Base-by-base conservation (phyloP, 2,888 invertebrate species). In the Criorhina ranunculi region DNA sequence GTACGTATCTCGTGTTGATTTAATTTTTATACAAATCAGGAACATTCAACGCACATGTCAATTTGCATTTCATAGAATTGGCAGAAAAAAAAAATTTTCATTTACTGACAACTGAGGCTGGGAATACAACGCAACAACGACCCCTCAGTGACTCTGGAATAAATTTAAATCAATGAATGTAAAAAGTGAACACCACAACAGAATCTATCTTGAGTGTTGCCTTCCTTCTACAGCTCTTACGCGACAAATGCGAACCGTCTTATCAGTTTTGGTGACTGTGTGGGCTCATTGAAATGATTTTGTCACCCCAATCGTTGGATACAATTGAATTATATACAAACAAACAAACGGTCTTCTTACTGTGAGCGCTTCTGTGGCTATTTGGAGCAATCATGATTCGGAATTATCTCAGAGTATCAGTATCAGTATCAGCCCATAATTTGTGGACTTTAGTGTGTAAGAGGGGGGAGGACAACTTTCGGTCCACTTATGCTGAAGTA, bases 81-180 rank as follows among this genome's bases (percentile, higher is more conserved):
- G 11, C 9, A 55, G 42, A 57, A 70, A 44, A 12, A 42, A 17
- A 12, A 44, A 17, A 11, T 4, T 37, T 33, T 46, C 46, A 19
- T 31, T 69, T 51, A 19, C 53, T 62, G 60, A 49, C 66, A 66
- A 73, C 9, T 44, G 46, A 33, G 55, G 40, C 46, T 62, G 60
- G 49, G 60, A 66, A 53, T 9, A 53, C 40, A 42, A 24, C 24
- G 24, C 24, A 4, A 29, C 70, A 35, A 44, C 64, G 64, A 66
- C 81, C 64, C 62, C 70, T 72, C 49, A 6, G 51, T 64, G 81
- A 77, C 51, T 77, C 35, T 35, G 17, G 77, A 64, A 82, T 82
- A 82, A 77, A 82, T 82, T 82, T 77, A 77, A 82, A 82, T 82
- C 64, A 57, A 70, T 82, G 31, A 78, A 62, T 62, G 55, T 40